Evolutionary conservation across 2,888 invertebrate species (phyloP).

Genomic region (Drosophila testacea): DNA sequence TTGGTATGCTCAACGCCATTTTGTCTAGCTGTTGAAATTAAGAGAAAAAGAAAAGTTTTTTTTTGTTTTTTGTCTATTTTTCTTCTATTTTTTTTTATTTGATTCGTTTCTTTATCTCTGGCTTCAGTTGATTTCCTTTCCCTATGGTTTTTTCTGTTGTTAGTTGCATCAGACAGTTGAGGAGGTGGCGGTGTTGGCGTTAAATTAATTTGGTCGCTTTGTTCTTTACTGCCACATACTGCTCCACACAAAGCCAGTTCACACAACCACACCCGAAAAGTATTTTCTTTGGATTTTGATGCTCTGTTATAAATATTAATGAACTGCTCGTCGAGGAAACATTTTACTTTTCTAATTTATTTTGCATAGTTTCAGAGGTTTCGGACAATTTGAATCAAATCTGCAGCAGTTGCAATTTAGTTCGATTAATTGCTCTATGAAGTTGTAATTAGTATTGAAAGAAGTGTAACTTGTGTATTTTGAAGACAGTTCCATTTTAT

Average conservation of each 20-base stretch:
- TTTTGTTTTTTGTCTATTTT: constrained; percentile 18
- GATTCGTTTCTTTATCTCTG: constrained; percentile 66
- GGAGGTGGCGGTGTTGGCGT: constrained; percentile 53
- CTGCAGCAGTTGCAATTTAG: constrained; percentile 19
- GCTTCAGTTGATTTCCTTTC: constrained; percentile 67
- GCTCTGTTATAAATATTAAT: constrained; percentile 74
- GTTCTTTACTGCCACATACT: constrained; percentile 49
- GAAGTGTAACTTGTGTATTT: constrained; percentile 1
- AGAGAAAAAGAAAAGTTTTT: constrained; percentile 54
- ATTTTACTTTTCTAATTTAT: constrained; percentile 40
- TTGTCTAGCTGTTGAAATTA: constrained; percentile 72
- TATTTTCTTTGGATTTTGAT: constrained; percentile 39
- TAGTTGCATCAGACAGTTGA: constrained; percentile 39
- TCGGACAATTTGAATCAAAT: constrained; percentile 40
- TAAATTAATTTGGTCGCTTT: constrained; percentile 76
- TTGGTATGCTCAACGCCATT: constrained; percentile 66
- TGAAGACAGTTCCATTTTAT: not conserved
- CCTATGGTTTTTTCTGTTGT: constrained; percentile 28
- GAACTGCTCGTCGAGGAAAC: constrained; percentile 50
- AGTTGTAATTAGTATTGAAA: constrained; percentile 42
- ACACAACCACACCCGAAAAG: constrained; percentile 1
- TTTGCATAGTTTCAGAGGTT: constrained; percentile 49
- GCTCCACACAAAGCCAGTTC: constrained; percentile 4
- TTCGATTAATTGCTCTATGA: constrained; percentile 36
- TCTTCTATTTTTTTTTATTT: constrained; percentile 25